These are phyloP conservation scores for Aleadryas rufinucha DNA, from an alignment of 2,113 vertebrate species.

Conservation along the genomic window DNA sequence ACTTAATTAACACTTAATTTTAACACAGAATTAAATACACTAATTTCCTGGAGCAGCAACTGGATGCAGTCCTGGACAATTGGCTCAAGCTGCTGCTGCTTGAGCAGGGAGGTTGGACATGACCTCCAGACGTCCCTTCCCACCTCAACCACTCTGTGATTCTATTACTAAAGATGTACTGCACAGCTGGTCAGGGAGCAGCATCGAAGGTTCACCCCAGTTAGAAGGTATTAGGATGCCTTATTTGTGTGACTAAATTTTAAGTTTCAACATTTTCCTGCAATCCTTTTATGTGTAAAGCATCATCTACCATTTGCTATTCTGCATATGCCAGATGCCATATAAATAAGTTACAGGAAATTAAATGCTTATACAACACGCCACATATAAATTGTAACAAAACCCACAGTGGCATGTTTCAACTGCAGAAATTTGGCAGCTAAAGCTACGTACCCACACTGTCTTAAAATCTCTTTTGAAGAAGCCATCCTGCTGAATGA, in stretches of 20 bases:
- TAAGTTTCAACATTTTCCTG: not conserved
- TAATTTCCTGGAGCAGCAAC: not conserved
- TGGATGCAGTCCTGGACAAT: not conserved
- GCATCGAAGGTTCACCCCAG: not conserved
- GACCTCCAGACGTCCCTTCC: not conserved
- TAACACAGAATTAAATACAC: not conserved
- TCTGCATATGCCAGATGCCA: not conserved
- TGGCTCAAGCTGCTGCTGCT: not conserved
- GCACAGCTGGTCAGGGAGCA: not conserved
- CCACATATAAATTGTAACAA: not conserved
- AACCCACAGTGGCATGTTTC: not conserved
- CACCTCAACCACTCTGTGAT: not conserved
- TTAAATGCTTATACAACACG: not conserved
- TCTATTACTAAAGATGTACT: not conserved
- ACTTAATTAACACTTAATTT: not conserved
- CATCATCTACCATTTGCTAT: not conserved
- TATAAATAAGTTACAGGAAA: not conserved
- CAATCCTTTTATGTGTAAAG: not conserved
- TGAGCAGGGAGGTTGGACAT: not conserved
- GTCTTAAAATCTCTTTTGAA: not conserved
- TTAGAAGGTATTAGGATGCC: not conserved
- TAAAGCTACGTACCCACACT: not conserved
- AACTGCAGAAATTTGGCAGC: not conserved
- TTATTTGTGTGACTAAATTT: not conserved
- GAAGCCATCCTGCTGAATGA: not conserved